A percentile compares a stretch with the other conserved stretches of the same genome.
Evolutionary conservation across 2,797 vertebrate species (phyloP).

Genomic region (Avahi laniger): DNA sequence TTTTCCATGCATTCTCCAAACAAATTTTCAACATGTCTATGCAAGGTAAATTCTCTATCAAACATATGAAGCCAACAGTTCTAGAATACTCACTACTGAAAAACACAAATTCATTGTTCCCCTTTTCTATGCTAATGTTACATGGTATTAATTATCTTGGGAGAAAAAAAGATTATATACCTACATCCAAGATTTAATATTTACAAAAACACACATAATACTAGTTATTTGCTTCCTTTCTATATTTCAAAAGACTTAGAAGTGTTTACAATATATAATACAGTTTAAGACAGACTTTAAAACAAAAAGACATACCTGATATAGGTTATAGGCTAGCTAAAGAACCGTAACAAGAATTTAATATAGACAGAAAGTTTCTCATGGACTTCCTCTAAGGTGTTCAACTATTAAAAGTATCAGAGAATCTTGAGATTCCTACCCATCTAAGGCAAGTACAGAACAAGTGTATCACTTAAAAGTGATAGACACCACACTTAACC

Average conservation of each 20-base stretch:
- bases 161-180: background rate
- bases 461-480: background rate
- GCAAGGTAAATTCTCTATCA: conserved; percentile 11
- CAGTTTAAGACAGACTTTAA: background rate
- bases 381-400: background rate
- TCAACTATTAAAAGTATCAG: background rate
- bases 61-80: background rate
- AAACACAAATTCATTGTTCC: background rate
- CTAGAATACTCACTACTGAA: background rate
- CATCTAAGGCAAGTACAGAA: background rate
- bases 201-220: background rate
- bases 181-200: background rate
- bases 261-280: background rate
- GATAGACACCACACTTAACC: background rate
- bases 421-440: background rate
- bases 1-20: background rate
- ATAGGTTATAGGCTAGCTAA: background rate
- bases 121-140: background rate
- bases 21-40: conserved; percentile 8
- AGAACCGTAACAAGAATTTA: background rate
- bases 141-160: background rate
- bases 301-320: background rate
- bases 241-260: background rate
- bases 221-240: background rate
- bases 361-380: background rate